Evolutionary conservation across 1,140 invertebrate genomes (phyloP).

Genomic region (Heterodera schachtii): DNA sequence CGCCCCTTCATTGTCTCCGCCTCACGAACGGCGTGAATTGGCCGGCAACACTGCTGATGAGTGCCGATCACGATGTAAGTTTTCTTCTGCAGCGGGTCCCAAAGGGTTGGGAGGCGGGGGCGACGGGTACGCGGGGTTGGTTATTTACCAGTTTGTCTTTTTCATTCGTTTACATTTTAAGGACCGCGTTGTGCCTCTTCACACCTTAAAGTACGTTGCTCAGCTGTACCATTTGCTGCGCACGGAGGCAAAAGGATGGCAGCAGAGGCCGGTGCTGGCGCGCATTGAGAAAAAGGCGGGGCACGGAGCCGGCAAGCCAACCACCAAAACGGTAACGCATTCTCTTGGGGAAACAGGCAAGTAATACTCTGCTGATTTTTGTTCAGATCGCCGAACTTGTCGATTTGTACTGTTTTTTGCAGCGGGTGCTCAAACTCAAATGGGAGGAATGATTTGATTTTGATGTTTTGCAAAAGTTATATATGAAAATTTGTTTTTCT

Average conservation of each 20-base stretch:
- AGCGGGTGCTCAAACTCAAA: constrained; percentile 44
- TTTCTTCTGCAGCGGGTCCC: background rate
- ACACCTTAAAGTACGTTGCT: constrained; percentile 92
- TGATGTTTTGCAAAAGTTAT: no score
- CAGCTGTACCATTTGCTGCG: constrained; percentile 80
- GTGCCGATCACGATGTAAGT: constrained; percentile 85
- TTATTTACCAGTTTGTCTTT: no score
- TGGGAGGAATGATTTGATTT: constrained; percentile 33
- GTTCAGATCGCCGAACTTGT: constrained; percentile 54
- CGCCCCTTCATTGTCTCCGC: constrained; percentile 88
- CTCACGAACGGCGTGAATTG: constrained; percentile 73
- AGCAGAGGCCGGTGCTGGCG: constrained; percentile 85
- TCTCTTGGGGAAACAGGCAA: constrained; percentile 19
- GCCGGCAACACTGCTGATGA: constrained; percentile 85
- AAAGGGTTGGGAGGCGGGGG: no score
- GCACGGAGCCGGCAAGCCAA: constrained; percentile 93
- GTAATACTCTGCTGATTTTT: background rate
- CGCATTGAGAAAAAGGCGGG: constrained; percentile 91
- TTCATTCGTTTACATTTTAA: background rate
- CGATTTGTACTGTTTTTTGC: constrained; percentile 57
- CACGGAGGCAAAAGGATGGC: constrained; percentile 71
- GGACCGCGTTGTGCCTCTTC: constrained; percentile 88
- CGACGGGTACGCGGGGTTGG: no score
- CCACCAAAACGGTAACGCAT: constrained; percentile 75
- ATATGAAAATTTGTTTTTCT: no score